Percentiles rank a stretch among this genome's conserved stretches.
Conservation (phyloP, 2,797 vertebrate genomes). For the Gallinago stenura region DNA sequence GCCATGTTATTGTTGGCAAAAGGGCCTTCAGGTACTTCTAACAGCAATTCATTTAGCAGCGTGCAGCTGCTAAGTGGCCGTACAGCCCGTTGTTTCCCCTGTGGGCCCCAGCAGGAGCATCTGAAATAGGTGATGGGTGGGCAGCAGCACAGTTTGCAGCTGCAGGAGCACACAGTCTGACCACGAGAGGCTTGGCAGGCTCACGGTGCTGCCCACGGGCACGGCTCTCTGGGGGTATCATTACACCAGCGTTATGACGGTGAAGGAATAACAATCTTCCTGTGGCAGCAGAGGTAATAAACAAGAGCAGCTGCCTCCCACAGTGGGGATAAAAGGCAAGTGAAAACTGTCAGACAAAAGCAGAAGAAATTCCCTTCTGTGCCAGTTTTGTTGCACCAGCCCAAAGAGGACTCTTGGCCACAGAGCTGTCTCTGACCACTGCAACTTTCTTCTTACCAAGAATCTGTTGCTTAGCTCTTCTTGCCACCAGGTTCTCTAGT, state of each 20-base stretch:
- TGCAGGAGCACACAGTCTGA: fast-evolving
- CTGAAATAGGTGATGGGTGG: background rate
- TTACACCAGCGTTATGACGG: background rate
- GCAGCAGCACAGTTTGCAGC: background rate
- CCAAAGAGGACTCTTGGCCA: background rate
- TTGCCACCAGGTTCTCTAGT: background rate
- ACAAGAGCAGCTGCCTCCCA: background rate
- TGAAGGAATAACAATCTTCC: background rate
- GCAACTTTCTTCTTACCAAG: background rate
- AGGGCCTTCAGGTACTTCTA: background rate
- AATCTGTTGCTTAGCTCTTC: background rate
- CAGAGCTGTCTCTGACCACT: background rate
- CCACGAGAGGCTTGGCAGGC: background rate
- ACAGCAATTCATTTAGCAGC: background rate
- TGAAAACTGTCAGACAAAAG: background rate
- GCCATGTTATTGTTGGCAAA: background rate
- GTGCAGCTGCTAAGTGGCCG: background rate
- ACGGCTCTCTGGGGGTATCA: background rate
- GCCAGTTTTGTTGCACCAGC: background rate
- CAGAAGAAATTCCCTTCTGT: background rate
- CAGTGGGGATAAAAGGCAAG: background rate
- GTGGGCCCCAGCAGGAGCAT: background rate
- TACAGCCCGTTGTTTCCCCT: background rate
- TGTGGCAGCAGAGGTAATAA: background rate
- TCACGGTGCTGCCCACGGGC: background rate